These are phyloP conservation scores for Drosophila rellima DNA, from an alignment of 2,888 invertebrate genomes.

Conservation along the genomic window DNA sequence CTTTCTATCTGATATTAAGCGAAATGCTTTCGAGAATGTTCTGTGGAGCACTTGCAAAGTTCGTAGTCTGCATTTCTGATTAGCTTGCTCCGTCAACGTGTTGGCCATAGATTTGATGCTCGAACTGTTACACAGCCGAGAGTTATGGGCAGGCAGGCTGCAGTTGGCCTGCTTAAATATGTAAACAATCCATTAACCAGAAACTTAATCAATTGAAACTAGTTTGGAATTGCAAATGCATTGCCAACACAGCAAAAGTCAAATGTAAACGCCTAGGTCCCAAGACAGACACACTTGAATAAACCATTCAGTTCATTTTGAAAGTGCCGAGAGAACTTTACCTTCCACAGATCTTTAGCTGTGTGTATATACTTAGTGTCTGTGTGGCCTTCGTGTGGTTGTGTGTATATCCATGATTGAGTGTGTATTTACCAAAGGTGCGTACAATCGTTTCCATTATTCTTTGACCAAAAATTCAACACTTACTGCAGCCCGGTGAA, in stretches of 20 bases:
- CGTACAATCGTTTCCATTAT: conserved; percentile 47
- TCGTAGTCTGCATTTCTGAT: conserved; percentile 27
- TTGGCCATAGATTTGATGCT: conserved; percentile 29
- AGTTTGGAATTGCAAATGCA: conserved; percentile 74
- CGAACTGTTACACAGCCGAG: conserved; percentile 30
- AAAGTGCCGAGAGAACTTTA: conserved; percentile 55
- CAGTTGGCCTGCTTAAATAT: conserved; percentile 60
- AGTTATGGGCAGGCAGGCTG: conserved; percentile 35
- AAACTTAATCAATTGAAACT: conserved; percentile 80
- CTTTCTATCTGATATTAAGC: not conserved
- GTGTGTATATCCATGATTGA: conserved; percentile 47
- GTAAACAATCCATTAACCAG: conserved; percentile 79
- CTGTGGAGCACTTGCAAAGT: conserved; percentile 4
- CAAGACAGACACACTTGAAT: conserved; percentile 39
- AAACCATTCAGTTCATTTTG: conserved; percentile 56
- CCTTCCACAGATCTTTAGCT: conserved; percentile 23
- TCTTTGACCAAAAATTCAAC: conserved; percentile 58
- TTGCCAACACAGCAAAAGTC: conserved; percentile 62
- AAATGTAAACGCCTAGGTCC: conserved; percentile 47
- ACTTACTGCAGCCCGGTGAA: conserved; percentile 42
- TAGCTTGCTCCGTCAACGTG: conserved; percentile 26
- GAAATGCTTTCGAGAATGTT: not conserved
- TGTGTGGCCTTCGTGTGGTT: conserved; percentile 6
- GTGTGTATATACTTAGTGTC: conserved; percentile 11
- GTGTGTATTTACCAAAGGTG: conserved; percentile 65